Percentiles rank a stretch among this genome's conserved stretches.
Conservation (phyloP, 2,113 vertebrate species). For the Corythornis vintsioides region DNA sequence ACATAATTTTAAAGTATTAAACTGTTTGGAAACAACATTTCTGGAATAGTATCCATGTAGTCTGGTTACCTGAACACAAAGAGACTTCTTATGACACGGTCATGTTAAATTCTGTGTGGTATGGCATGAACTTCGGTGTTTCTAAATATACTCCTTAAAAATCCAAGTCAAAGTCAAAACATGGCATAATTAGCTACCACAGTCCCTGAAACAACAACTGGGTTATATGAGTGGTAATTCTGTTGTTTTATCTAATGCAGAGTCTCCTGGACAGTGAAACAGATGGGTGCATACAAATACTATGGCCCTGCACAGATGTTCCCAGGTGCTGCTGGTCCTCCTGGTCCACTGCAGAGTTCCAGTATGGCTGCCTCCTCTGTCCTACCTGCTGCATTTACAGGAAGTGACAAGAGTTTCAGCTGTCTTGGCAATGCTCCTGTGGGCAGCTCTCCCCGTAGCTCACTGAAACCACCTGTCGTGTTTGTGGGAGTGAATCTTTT, state of each 20-base stretch:
- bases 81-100: background rate
- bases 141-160: background rate
- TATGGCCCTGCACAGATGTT: background rate
- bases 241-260: background rate
- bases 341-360: background rate
- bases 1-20: background rate
- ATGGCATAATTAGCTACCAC: no score
- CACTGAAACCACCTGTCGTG: rapidly evolving
- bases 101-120: background rate
- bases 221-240: background rate
- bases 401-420: background rate
- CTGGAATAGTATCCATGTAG: background rate
- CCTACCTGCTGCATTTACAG: background rate
- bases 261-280: background rate
- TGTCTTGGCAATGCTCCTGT: background rate
- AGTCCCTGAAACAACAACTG: background rate
- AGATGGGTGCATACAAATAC: background rate
- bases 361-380: rapidly evolving
- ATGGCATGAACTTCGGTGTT: background rate
- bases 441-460: background rate
- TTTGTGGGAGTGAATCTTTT: background rate
- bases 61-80: background rate
- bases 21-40: background rate
- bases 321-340: background rate
- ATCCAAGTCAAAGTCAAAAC: background rate